Evolutionary conservation across 2,888 invertebrate genomes (phyloP), one percentile per base, ranked within the genome.

Genomic region (Rhamphomyia laevipes): DNA sequence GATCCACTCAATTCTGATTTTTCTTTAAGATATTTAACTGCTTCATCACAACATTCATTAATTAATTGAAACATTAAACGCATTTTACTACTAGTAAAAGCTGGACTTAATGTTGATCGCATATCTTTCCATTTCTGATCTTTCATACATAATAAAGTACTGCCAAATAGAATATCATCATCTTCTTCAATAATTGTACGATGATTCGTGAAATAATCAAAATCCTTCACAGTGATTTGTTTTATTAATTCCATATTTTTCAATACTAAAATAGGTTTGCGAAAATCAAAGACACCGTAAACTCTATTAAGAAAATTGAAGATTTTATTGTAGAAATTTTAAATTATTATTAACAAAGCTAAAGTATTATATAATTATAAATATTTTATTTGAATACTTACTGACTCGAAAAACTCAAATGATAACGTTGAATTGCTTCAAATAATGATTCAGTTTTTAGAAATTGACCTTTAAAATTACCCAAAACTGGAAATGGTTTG

Each of bases 191-290:
- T 60, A 5, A 74, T 62, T 1, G 71, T 27, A 10, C 71, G 66
- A 55, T 75, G 75, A 58, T 77, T 74, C 0, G 72, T 53, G 57
- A 77, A 77, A 54, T 73, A 73, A 43, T 77, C 77, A 37, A 78
- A 78, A 52, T 78, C 75, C 56, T 77, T 78, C 1, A 78, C 68
- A 0, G 74, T 71, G 17, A 77, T 70, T 41, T 62, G 68, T 53
- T 76, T 77, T 3, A 77, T 66, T 13, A 77, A 49, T 41, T 78
- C 77, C 0, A 75, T 74, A 57, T 78, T 77, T 2, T 73, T 65
- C 13, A 78, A 63, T 31, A 77, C 52, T 6, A 74, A 49, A 0
- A 71, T 49, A 0, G 74, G 74, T 0, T 52, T 54, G 0, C 64
- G 50, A 27, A 75, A 69, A 56, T 75, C 74, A 51, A 67, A 76